Percentiles rank a stretch among this genome's conserved stretches.
Conservation (phyloP, 2,888 invertebrate genomes). For the Mesopsocus fuscifrons region DNA sequence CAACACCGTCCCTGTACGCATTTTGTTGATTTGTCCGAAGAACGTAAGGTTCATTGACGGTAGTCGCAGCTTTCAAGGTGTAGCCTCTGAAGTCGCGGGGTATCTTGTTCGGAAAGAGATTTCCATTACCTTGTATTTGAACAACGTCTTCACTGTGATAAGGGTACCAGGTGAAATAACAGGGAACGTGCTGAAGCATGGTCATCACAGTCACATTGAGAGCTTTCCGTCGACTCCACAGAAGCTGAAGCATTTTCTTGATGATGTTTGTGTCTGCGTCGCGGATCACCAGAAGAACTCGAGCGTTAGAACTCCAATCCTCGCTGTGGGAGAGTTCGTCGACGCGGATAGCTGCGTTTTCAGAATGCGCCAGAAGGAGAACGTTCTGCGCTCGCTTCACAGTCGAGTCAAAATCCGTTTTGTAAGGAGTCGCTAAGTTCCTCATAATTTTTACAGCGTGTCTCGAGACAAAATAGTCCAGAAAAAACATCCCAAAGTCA, state of each 20-base stretch:
- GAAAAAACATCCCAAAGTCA: no score
- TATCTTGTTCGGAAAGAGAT: slow-evolving; percentile 7
- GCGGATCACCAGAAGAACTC: not conserved
- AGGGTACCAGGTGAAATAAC: not conserved
- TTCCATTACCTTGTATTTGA: not conserved
- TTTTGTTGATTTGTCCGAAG: not conserved
- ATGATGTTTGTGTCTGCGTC: not conserved
- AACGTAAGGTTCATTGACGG: not conserved
- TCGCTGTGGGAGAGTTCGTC: not conserved
- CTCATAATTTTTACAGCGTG: no score
- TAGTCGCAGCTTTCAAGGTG: not conserved
- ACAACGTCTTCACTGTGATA: not conserved
- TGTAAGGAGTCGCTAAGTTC: no score
- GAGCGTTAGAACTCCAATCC: not conserved
- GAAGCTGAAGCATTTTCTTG: not conserved
- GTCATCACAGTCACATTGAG: not conserved
- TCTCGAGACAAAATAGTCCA: no score
- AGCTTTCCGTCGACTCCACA: not conserved
- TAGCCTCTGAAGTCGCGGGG: not conserved
- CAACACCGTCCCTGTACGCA: not conserved
- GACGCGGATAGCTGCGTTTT: no score
- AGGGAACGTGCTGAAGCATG: not conserved
- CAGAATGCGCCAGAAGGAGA: no score
- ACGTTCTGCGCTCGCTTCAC: no score
- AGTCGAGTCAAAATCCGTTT: no score